Conservation (phyloP, 2,113 vertebrate species). For the Aleadryas rufinucha region DNA sequence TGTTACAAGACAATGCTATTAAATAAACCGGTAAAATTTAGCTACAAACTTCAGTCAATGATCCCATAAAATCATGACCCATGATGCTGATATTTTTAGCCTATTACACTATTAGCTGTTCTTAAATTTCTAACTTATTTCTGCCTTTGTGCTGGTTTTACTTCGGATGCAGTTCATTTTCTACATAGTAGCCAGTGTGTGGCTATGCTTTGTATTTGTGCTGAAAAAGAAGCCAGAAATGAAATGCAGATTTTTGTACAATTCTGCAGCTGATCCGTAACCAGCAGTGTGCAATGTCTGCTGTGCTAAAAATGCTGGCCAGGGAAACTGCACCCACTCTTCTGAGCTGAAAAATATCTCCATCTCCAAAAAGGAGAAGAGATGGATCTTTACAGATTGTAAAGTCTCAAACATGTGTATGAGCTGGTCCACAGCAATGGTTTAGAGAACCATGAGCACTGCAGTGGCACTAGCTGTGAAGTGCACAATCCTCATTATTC, state of each 20-base stretch:
- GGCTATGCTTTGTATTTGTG: neutral
- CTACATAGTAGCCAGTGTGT: neutral
- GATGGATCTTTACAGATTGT: neutral
- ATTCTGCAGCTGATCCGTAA: neutral
- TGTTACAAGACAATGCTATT: neutral
- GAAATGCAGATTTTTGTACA: neutral
- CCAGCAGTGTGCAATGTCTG: neutral
- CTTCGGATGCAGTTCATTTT: neutral
- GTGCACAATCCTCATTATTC: neutral
- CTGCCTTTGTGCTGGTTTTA: neutral
- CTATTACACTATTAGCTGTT: neutral
- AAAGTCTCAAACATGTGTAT: fast-evolving
- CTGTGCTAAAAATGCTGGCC: neutral
- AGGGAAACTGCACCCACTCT: neutral
- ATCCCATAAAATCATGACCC: neutral
- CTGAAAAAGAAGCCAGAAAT: neutral
- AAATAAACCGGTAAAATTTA: neutral
- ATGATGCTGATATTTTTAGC: neutral
- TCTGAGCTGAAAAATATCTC: neutral
- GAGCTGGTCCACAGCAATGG: neutral
- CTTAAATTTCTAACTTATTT: neutral
- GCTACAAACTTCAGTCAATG: neutral
- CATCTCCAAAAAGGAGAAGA: neutral
- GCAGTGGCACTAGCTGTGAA: neutral
- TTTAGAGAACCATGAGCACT: neutral